Evolutionary conservation across 2,888 invertebrate genomes (phyloP), one percentile per base, ranked within the genome.

Genomic region (Entomobrya proxima): DNA sequence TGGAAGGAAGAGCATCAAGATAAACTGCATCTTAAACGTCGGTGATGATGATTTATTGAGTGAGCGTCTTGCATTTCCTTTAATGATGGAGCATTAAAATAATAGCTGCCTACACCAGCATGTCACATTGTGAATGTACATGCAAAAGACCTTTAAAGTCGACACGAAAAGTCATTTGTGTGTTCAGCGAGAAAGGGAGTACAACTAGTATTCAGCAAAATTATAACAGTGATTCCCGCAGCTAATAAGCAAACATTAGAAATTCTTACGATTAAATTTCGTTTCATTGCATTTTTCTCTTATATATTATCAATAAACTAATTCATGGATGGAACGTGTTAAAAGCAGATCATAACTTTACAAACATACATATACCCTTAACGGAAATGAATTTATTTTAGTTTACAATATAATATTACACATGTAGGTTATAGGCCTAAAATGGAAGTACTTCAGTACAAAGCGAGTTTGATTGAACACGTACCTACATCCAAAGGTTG

Each of bases 1-100:
- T 2, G 27, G 2, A 21, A 64, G 4, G 21, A 52, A n/a, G 21
- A 52, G 21, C 18, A 52, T 67, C 67, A 67, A 67, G 67, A 40
- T 67, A 67, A 67, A 67, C 67, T 67, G 67, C 67, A 67, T 67
- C 67, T 67, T 67, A 67, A 67, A 67, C 32, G 67, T 67, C 67
- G 6, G 13, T 40, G 24, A 67, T 67, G 67, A 40, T 67, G 67
- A 67, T 67, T 67, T 67, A 67, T 67, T 67, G 40, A 67, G 40
- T 67, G 67, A 67, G 24, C 13, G 24, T n/a, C 24, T 40, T 40
- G 40, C 24, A 67, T 67, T 67, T 67, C 67, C 67, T 40, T 40
- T 32, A 24, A 67, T 40, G 40, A 40, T n/a, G 40, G 37, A 35
- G 11, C 64, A 64, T 64, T 64, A 64, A 64, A 64, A 64, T 64